phyloP scores from a whole-genome alignment of 2,797 vertebrate genomes.

The Megaceryle alcyon region DNA sequence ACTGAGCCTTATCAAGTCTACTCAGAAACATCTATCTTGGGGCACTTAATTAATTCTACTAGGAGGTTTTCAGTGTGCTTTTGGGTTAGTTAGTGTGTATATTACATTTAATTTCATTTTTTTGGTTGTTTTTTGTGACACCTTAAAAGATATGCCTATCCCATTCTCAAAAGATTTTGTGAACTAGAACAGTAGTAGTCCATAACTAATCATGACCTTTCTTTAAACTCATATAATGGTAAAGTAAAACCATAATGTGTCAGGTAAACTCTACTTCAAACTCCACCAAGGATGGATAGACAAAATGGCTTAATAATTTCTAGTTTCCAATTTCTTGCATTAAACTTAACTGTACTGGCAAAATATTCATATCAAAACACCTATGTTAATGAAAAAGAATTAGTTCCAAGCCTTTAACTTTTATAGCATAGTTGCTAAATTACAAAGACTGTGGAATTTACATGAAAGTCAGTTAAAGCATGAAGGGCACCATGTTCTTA shows the following conservation, averaged over 20 bases:
- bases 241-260: neutral
- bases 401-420: constrained; percentile 57
- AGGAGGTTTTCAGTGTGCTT: neutral
- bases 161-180: neutral
- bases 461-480: neutral
- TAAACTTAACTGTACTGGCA: constrained; percentile 49
- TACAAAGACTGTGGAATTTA: neutral
- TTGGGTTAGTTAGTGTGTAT: neutral
- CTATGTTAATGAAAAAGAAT: constrained; percentile 68
- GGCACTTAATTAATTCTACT: neutral
- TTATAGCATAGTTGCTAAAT: constrained; percentile 44
- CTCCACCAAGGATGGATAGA: neutral
- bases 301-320: constrained; percentile 6
- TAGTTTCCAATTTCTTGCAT: constrained; percentile 53
- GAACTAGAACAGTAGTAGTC: neutral
- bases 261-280: neutral
- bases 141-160: neutral
- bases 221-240: neutral
- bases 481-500: neutral
- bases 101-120: neutral
- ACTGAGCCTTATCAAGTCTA: neutral
- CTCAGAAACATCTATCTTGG: neutral
- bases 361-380: constrained; percentile 68
- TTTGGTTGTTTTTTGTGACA: neutral
- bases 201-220: neutral